Evolutionary conservation across 2,888 invertebrate genomes (phyloP), one percentile per base, ranked within the genome.

Genomic region (Adineta ricciae): DNA sequence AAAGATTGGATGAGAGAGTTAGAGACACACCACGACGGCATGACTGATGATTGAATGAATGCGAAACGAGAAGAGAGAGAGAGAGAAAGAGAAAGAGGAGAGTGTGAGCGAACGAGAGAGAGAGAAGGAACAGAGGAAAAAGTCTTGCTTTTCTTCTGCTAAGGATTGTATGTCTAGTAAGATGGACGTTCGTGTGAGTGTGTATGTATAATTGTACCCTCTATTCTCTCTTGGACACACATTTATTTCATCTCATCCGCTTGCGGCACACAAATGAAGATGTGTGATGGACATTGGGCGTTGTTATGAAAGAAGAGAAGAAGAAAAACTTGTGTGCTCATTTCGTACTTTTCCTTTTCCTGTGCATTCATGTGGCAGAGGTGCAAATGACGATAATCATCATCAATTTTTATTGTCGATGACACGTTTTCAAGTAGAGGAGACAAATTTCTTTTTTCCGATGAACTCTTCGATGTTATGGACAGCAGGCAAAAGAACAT

Each of bases 31-130:
- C 64, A 64, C 64, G 64, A 64, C 32, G 64, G 64, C 64, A 64
- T 64, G 64, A 64, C 64, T 64, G 64, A 64, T 64, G 64, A 64
- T 64, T 32, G 64, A 64, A 64, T 64, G 64, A 64, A 64, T 64
- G 32, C 16, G 64, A 64, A 19, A 64, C 64, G 14, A 64, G 32
- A 32, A 64, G 32, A 64, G 32, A 64, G 19, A 64, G 32, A 64
- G 32, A 64, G 7, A 11, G 19, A 64, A 19, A 21, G 9, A 2
- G 1, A 7, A 36, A 32, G 5, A 11, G 32, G 56, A 56, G n/a
- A 56, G 56, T 16, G 24, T 16, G 24, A 32, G 64, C 27, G 19
- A 32, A 7, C 16, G 64, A 64, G 64, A 46, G 46, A 46, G 11
- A 46, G 11, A 46, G 46, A 46, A 46, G 46, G 46, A 46, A 46